Evolutionary conservation across 2,797 vertebrate genomes (phyloP).

Genomic region (Gila robusta): DNA sequence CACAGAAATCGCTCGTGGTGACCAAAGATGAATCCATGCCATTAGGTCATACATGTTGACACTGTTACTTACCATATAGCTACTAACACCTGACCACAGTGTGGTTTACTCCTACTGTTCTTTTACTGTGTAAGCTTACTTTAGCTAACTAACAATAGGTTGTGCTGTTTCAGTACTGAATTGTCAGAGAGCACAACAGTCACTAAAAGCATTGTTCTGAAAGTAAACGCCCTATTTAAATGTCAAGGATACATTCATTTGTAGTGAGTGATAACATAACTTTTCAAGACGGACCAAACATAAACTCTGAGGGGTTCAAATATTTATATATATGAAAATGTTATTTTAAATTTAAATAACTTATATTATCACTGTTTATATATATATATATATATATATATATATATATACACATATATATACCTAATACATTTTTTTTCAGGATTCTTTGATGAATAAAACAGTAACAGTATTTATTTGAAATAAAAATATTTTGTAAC

Average conservation of each 20-base stretch:
- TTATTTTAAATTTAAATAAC: too few species aligned
- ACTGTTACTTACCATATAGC: background rate
- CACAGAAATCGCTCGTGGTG: conserved; percentile 12
- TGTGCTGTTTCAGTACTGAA: background rate
- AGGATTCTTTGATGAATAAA: too few species aligned
- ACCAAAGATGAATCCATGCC: background rate
- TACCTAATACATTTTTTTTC: too few species aligned
- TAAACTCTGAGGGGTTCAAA: background rate
- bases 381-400: too few species aligned
- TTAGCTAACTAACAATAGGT: background rate
- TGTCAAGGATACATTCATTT: background rate
- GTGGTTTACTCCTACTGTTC: background rate
- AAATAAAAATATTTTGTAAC: too few species aligned
- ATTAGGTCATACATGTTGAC: background rate
- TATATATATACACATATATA: too few species aligned
- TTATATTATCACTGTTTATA: too few species aligned
- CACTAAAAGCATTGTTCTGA: background rate
- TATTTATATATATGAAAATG: too few species aligned
- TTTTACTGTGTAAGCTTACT: background rate
- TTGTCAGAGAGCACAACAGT: background rate
- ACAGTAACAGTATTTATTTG: too few species aligned
- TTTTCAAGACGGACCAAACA: background rate
- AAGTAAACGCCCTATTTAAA: background rate
- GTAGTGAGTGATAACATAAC: background rate
- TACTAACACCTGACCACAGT: background rate